phyloP scores from a whole-genome alignment of 1,140 invertebrate species.

The Drosophila erecta region DNA sequence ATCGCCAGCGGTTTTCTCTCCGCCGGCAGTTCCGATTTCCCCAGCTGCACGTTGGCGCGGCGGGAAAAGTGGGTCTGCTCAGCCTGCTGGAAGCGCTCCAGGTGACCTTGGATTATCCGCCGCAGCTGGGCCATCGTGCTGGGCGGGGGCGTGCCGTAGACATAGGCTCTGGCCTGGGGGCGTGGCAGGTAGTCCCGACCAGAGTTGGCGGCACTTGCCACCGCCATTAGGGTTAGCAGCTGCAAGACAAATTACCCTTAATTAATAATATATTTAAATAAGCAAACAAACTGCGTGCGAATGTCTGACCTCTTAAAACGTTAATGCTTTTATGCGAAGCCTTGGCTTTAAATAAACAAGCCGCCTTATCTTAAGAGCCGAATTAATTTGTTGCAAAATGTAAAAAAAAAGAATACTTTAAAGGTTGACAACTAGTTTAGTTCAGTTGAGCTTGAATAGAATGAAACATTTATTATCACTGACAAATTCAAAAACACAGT shows the following conservation, averaged over 20 bases:
- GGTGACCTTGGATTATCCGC: constrained; percentile 60
- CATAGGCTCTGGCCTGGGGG: constrained; percentile 39
- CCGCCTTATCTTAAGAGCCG: not conserved
- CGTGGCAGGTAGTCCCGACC: constrained; percentile 55
- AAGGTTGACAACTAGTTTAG: not conserved
- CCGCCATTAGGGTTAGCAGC: constrained; percentile 49
- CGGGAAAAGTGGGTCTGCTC: constrained; percentile 43
- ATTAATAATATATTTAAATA: constrained; percentile 9
- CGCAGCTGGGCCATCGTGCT: constrained; percentile 60
- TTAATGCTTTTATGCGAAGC: not conserved
- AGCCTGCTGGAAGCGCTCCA: constrained; percentile 64
- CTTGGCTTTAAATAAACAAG: not conserved
- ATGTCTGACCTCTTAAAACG: not conserved
- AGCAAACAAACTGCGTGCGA: not conserved
- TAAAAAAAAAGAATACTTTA: not conserved
- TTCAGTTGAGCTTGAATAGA: no score
- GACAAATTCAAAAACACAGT: not conserved
- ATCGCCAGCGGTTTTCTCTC: constrained; percentile 29
- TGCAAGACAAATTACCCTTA: constrained; percentile 54
- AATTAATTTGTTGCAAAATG: not conserved
- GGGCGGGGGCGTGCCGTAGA: constrained; percentile 41
- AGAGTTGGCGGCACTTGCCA: constrained; percentile 27
- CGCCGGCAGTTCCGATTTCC: constrained; percentile 19
- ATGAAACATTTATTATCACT: not conserved
- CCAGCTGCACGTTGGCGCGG: constrained; percentile 8